phyloP scores from a whole-genome alignment of 2,113 vertebrate genomes.

The Pampusana beccarii region DNA sequence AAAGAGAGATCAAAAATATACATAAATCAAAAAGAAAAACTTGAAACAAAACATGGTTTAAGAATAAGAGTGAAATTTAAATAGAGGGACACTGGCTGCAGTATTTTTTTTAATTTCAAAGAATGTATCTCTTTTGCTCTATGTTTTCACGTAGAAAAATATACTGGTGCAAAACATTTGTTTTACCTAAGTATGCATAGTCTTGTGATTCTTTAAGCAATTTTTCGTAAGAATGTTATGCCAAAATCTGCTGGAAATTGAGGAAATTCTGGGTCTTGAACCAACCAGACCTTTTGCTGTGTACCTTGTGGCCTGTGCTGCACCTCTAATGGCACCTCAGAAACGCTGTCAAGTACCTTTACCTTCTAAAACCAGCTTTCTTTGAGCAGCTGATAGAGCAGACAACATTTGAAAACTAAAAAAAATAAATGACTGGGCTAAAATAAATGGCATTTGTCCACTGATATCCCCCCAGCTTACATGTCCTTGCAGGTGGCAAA shows the following conservation, averaged over 20 bases:
- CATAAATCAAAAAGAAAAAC: background rate
- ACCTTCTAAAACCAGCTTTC: background rate
- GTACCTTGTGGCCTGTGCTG: background rate
- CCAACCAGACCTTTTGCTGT: background rate
- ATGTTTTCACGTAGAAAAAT: background rate
- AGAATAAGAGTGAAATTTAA: background rate
- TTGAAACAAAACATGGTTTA: background rate
- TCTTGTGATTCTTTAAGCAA: background rate
- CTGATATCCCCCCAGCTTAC: background rate
- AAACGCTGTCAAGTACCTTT: background rate
- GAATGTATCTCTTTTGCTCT: background rate
- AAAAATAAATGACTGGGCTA: background rate
- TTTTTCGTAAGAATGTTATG: background rate
- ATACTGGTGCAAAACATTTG: background rate
- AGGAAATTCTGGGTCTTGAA: background rate
- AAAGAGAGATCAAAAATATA: background rate
- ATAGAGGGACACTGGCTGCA: background rate
- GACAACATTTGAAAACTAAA: background rate
- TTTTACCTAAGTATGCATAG: background rate
- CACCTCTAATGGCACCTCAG: background rate
- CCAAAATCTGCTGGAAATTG: background rate
- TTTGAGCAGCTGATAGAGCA: background rate
- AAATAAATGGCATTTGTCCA: background rate
- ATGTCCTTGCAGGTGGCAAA: background rate
- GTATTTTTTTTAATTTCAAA: background rate